phyloP scores from a whole-genome alignment of 2,797 vertebrate genomes.

The Sebastes trivittatus region DNA sequence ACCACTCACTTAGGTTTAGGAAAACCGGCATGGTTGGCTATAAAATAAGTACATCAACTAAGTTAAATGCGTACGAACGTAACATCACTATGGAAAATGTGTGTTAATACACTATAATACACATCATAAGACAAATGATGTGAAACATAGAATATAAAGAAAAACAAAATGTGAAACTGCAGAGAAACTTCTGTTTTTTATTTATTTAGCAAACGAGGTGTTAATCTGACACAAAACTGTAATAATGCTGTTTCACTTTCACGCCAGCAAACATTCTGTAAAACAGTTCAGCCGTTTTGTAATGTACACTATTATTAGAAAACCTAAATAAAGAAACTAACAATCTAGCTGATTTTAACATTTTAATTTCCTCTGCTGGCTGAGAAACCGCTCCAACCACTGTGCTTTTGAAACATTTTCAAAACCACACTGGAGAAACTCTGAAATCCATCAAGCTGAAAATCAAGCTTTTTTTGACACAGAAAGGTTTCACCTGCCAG shows the following conservation, averaged over 20 bases:
- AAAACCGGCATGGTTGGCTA: rapidly evolving
- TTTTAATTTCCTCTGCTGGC: slow-evolving; percentile 9
- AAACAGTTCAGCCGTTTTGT: background rate
- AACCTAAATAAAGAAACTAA: too few species aligned
- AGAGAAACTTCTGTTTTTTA: background rate
- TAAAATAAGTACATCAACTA: too few species aligned
- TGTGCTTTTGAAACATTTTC: background rate
- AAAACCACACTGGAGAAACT: slow-evolving; percentile 2
- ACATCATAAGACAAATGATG: background rate
- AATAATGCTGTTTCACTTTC: background rate
- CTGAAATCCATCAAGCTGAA: slow-evolving; percentile 10
- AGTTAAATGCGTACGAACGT: too few species aligned
- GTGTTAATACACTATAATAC: background rate
- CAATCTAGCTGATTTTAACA: background rate
- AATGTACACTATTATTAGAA: background rate
- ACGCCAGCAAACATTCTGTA: background rate
- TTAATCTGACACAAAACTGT: background rate
- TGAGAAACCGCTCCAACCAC: background rate
- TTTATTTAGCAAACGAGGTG: background rate
- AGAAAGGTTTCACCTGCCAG: slow-evolving; percentile 2
- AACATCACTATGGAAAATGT: too few species aligned
- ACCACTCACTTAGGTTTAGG: too few species aligned
- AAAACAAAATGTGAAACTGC: background rate
- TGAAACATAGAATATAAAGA: background rate
- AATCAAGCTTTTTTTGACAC: background rate